Evolutionary conservation across 2,113 vertebrate genomes (phyloP), one percentile per base, ranked within the genome.

Genomic region (Mobula birostris): DNA sequence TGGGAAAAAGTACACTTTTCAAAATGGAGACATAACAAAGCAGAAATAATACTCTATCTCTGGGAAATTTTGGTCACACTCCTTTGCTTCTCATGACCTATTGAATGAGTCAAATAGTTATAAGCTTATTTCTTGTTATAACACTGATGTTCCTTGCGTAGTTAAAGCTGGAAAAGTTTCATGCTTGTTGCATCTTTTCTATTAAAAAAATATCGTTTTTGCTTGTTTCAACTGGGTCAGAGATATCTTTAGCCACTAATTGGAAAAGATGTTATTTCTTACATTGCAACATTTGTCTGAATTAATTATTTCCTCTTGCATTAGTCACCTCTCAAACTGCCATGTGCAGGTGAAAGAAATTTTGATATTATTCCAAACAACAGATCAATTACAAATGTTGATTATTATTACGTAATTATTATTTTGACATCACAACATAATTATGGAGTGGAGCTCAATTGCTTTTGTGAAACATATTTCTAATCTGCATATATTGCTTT

Each of bases 401-500:
- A 74, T 21, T 48, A 66, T 74, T 93, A 70, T 93, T 27, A 48
- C 48, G 36, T 32, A 70, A 93, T 93, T 93, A 48, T 93, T 56
- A 74, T 74, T 93, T 93, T 93, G 32, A 48, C 90, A 93, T 93
- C 4, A 11, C 24, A 93, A 32, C 68, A 93, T 93, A 93, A 93
- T 93, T 72, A 27, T 72, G 3, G 63, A 93, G 17, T 74, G 66
- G 68, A 63, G 48, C 48, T 93, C 90, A 93, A 74, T 74, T 74
- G 63, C 29, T 72, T 93, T 70, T 93, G 90, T 93, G 21, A 5
- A 27, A 27, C 68, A 74, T 19, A 93, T 48, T 27, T 93, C 68
- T 72, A 93, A 93, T 74, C 90, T 93, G 66, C 90, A 74, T 93
- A 72, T 93, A 93, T 93, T 93, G 36, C 19, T 74, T 93, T 93